Evolutionary conservation across 2,797 vertebrate species (phyloP), one percentile per base, ranked within the genome.

Genomic region (Poecilia gillii): DNA sequence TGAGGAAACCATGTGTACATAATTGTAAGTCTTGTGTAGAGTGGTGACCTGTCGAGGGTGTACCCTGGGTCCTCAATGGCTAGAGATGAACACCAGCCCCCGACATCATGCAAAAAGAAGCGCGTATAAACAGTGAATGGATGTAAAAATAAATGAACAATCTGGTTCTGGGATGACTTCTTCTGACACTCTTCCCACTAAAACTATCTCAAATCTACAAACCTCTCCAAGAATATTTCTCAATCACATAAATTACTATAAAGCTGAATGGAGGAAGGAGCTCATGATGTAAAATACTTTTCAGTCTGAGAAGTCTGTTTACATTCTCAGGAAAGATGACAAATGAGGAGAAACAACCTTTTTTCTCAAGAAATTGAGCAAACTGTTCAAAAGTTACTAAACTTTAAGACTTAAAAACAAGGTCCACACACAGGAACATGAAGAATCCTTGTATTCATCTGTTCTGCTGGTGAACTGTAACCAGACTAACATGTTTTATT

Each of bases 371-470:
- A n/a, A 41, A n/a, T 1, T n/a, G 11, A 70, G 66, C 66, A n/a
- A 41, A 43, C 39, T 23, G 20, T 12, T 8, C 33, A 41, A 41
- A 41, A 14, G 39, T 43, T 43, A 11, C 4, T 13, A 20, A 3
- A 36, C 33, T 66, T 66, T 39, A 66, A 39, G 18, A 62, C 28
- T 43, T 41, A 74, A 41, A 57, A 18, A 55, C 51, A 25, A 20
- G 53, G 8, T n/a, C 9, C 23, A 6, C 39, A 46, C 5, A 20
- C 62, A 23, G 33, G 1, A 11, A 46, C 47, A 46, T 11, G 72
- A 43, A 70, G 20, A 83, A 79, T 78, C 79, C 79, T 45, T 78
- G 80, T 55, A 53, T 41, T 84, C 46, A 45, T 64, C 70, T 47
- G 16, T 8, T 64, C 66, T 82, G 72, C 66, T 79, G 25, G 13